Base-by-base conservation (phyloP, 2,797 vertebrate genomes). In the Dromococcyx pavoninus region DNA sequence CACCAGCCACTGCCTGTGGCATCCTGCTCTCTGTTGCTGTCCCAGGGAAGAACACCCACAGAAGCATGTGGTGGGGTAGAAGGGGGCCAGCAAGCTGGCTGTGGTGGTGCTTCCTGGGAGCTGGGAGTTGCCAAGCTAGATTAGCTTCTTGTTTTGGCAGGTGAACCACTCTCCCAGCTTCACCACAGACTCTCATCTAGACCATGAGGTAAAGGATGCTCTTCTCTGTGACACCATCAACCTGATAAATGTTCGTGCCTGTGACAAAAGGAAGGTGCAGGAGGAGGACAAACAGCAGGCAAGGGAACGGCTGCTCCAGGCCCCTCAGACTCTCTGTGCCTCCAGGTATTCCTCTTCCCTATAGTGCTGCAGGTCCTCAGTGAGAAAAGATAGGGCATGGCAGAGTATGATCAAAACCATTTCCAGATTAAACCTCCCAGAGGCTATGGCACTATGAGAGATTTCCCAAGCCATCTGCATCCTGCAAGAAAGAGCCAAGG, bases 141-240 rank as follows among this genome's bases (percentile, higher is more conserved):
- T 23, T 10, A 32, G 44, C 11, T 50, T 33, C 62, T 90, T 67
- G 46, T 72, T 78, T 80, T 39, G 90, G 76, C 95, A 98, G 98
- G 98, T 98, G 69, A 98, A 98, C 89, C 98, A 98, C 91, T 98
- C 98, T 39, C 98, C 98, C 51, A 98, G 98, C 93, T 98, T 98
- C 94, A 97, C 88, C 95, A 98, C 98, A 0, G 98, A 98, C 92
- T 98, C 98, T 5, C 82, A 43, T 56, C 96, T 98, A 23, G 98
- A 98, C 72, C 85, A 35, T 2, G 98, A 98, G 84, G 98, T 98
- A 81, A 98, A 98, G 93, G 97, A 98, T 14, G 95, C 97, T 4
- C 97, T 98, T 35, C 97, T 98, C n/a, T 96, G 95, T 9, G 98
- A 98, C 4, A 93, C 98, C 39, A 94, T 98, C 93, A 97, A 94